Evolutionary conservation across 2,797 vertebrate species (phyloP), one percentile per base, ranked within the genome.

Genomic region (Limnodromus scolopaceus): DNA sequence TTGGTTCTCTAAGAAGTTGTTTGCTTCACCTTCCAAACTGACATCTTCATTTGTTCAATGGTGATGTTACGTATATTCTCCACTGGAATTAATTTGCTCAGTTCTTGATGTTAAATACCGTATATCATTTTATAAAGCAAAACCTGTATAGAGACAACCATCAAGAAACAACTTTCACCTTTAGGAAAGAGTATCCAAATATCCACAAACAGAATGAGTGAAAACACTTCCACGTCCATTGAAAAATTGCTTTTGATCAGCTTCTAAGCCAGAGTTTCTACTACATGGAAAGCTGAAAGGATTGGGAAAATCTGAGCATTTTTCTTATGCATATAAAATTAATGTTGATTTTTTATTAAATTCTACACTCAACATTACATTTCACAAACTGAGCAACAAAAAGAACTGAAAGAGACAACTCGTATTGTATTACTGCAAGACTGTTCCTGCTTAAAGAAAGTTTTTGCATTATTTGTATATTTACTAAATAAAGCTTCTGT

Each of bases 391-490:
- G 22, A 91, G 58, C 71, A 96, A 97, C 91, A 96, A 96, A 95
- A 93, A 91, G 60, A 94, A 96, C 80, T 61, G 64, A 81, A 96
- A 96, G 86, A 94, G 84, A 96, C 76, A 94, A 75, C 86, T 49
- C 86, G 86, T 87, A 84, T 17, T 92, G 39, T 68, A 84, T 83
- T 75, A 80, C 74, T 87, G 71, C 43, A 94, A 93, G 82, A 92
- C 49, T 64, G 65, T 85, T 97, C 88, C 87, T 93, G 55, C 85
- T 94, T 84, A 75, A 95, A 94, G 27, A 95, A 92, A 92, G 49
- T 87, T 97, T 95, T 87, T 97, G 96, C 72, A 93, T 96, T 83
- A 71, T 72, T 88, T 86, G 41, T 83, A 92, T 94, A 92, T 94
- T 92, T 96, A 89, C 72, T 93, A 95, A 95, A 96, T 72, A 86